phyloP scores from a whole-genome alignment of 2,113 vertebrate species.

The Camarhynchus parvulus region DNA sequence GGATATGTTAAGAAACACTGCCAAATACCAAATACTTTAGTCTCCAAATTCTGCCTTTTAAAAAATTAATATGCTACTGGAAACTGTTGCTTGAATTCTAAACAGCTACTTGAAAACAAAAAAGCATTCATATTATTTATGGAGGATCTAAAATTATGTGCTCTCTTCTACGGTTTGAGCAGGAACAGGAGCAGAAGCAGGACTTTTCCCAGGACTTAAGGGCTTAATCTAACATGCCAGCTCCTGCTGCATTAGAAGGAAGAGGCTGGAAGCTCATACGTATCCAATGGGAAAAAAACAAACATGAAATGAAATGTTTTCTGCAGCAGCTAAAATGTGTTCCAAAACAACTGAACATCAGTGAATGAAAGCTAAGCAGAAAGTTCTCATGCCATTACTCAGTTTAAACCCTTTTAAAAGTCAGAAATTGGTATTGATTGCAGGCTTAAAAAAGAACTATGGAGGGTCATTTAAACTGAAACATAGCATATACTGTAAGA shows the following conservation, averaged over 20 bases:
- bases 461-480: background rate
- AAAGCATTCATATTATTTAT: background rate
- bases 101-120: conserved; percentile 12
- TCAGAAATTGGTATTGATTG: background rate
- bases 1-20: background rate
- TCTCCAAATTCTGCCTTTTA: background rate
- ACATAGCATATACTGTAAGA: background rate
- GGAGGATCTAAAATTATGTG: background rate
- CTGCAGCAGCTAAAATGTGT: background rate
- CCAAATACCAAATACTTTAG: conserved; percentile 6
- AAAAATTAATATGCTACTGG: background rate
- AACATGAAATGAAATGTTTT: background rate
- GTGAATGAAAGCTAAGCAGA: background rate
- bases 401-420: background rate
- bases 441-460: background rate
- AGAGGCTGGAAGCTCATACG: background rate
- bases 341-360: background rate
- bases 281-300: background rate
- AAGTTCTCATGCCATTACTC: background rate
- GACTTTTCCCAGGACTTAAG: background rate
- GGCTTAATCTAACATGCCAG: background rate
- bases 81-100: background rate
- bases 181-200: background rate
- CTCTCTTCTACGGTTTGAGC: background rate
- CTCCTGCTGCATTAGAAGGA: background rate